Evolutionary conservation across 2,113 vertebrate genomes (phyloP), one percentile per base, ranked within the genome.

Genomic region (Petrocephalus microphthalmus): DNA sequence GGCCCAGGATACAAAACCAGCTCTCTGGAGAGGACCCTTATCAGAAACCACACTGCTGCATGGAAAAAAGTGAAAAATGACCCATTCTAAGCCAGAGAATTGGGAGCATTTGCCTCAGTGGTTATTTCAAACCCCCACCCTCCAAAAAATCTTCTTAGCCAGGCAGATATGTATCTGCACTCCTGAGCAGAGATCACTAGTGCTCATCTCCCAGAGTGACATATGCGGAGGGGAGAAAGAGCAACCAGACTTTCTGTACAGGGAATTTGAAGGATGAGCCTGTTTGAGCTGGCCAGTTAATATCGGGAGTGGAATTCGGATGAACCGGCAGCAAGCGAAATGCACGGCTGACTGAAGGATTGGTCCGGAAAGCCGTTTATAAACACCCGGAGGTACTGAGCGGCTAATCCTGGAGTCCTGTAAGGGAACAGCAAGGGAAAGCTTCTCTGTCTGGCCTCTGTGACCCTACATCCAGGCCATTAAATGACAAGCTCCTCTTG

Each of bases 271-370:
- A 85, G 83, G 57, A 85, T 71, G 42, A 85, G 11, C 42, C 56
- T 17, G 20, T 88, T 88, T 88, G 81, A 82, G 53, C 81, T 22
- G 5, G 2, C 19, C 56, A 45, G 42, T 45, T 88, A 84, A 84
- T 84, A 88, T 84, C 83, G 60, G 87, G 56, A 22, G 54, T 45
- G 42, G 33, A 88, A 42, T 64, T 57, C 60, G 78, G 53, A 88
- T n/a, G 10, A 56, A 81, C 87, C 52, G 49, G 86, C 64, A 1
- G 86, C 60, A 49, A 67, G 86, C 17, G 86, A n/a, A 47, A 71
- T 29, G 19, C 42, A 84, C 10, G 6, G 20, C n/a, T 17, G 86
- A 51, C 60, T 45, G 51, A 54, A 67, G 25, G 49, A 25, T 19
- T 67, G 29, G 71, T 47, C 49, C 49, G 19, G 45, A 47, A 54